phyloP scores from a whole-genome alignment of 1,140 invertebrate species.

The Ectropis grisescens region DNA sequence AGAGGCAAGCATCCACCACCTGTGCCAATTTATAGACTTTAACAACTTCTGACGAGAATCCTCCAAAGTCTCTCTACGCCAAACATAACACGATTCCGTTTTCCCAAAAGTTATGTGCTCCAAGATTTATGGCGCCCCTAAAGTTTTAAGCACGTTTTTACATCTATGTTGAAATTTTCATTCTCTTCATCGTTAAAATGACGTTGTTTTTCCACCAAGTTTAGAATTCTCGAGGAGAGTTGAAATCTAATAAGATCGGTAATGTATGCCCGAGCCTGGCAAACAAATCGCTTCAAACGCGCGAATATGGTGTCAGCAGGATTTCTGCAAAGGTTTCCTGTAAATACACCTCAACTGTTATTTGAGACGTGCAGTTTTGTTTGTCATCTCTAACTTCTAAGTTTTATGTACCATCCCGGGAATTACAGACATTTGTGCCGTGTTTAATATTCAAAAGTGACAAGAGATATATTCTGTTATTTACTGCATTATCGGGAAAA shows the following conservation, averaged over 20 bases:
- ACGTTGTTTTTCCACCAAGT: not conserved
- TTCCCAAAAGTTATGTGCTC: conserved; percentile 9
- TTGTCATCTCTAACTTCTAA: conserved; percentile 3
- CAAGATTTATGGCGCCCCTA: conserved; percentile 14
- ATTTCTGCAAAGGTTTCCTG: conserved; percentile 3
- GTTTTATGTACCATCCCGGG: not conserved
- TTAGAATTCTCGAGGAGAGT: no score
- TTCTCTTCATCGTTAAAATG: not conserved
- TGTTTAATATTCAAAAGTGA: no score
- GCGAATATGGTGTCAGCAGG: conserved; percentile 1
- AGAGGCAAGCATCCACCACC: no score
- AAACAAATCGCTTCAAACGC: conserved; percentile 3
- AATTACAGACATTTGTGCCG: no score
- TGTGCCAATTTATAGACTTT: no score
- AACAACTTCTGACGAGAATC: no score
- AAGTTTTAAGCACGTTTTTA: conserved; percentile 16
- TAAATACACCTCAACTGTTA: conserved; percentile 2
- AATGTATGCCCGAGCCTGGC: conserved; percentile 1
- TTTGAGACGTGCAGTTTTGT: conserved; percentile 4
- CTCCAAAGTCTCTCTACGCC: no score
- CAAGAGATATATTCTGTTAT: no score
- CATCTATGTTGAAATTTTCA: conserved; percentile 13
- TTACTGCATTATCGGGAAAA: not conserved
- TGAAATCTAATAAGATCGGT: not conserved
- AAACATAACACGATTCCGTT: conserved; percentile 1